Percentiles rank a stretch among this genome's conserved stretches.
These are phyloP conservation scores for Limonius californicus DNA, from an alignment of 1,140 invertebrate species.

Conservation along the genomic window DNA sequence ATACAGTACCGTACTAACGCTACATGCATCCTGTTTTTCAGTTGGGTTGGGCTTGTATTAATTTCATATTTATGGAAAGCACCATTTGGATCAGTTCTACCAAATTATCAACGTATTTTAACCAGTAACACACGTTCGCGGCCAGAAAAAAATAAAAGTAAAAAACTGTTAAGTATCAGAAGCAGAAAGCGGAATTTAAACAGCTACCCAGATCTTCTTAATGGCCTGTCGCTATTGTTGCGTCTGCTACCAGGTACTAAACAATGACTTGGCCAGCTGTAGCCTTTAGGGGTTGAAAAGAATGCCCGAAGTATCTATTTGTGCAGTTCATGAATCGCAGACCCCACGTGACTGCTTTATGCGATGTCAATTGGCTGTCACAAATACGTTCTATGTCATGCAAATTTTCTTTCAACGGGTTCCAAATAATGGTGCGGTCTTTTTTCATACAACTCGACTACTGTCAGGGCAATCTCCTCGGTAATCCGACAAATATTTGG, in stretches of 20 bases:
- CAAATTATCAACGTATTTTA: no score
- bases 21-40: no score
- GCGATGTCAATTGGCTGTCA: constrained; percentile 44
- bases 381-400: constrained; percentile 43
- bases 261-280: constrained; percentile 14
- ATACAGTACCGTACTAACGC: no score
- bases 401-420: constrained; percentile 40
- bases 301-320: constrained; percentile 40
- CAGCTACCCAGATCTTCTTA: not conserved
- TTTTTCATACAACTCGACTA: constrained; percentile 15
- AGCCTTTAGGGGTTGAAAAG: constrained; percentile 26
- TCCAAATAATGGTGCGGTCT: constrained; percentile 18
- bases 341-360: constrained; percentile 44
- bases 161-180: no score
- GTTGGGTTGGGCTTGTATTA: no score
- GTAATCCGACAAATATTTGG: no score
- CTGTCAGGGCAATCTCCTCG: no score
- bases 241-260: not conserved
- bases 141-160: no score
- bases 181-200: no score
- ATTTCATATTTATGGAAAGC: no score
- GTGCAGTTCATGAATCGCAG: constrained; percentile 38
- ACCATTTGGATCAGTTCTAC: no score
- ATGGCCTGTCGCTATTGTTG: not conserved
- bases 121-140: no score